Conservation (phyloP, 2,797 vertebrate genomes). For the Sebastes umbrosus region DNA sequence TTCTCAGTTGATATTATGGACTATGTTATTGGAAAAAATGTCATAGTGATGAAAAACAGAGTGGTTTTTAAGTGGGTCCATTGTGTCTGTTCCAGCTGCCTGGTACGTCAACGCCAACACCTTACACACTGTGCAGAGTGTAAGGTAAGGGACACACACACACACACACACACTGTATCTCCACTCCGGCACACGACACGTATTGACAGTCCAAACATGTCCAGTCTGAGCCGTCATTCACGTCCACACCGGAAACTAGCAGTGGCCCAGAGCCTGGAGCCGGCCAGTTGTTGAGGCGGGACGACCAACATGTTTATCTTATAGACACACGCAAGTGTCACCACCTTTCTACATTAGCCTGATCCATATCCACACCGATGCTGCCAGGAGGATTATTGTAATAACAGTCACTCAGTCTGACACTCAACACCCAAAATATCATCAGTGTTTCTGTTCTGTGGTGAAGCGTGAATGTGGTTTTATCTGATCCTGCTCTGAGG, state of each 20-base stretch:
- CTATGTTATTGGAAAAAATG: neutral
- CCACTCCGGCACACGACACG: slow-evolving; percentile 17
- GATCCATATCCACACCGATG: slow-evolving; percentile 6
- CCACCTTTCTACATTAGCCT: slow-evolving; percentile 30
- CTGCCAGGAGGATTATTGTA: neutral
- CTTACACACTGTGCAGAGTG: slow-evolving; percentile 30
- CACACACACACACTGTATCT: neutral
- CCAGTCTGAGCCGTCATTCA: neutral
- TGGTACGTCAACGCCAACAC: slow-evolving; percentile 40
- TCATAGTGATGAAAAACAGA: neutral
- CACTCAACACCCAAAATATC: slow-evolving; percentile 48
- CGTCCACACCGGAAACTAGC: slow-evolving; percentile 34
- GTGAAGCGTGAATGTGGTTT: slow-evolving; percentile 14
- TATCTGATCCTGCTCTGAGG: slow-evolving; percentile 23
- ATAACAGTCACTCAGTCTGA: neutral
- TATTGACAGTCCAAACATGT: slow-evolving; percentile 76
- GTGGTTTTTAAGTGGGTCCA: neutral
- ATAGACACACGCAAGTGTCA: slow-evolving; percentile 48
- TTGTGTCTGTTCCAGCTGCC: slow-evolving; percentile 53
- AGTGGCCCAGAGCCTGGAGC: slow-evolving; percentile 27
- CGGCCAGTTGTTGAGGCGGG: neutral
- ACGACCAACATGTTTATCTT: slow-evolving; percentile 63
- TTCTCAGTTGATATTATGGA: neutral
- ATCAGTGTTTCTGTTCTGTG: slow-evolving; percentile 18
- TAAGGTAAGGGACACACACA: slow-evolving; percentile 47